A percentile compares a stretch with the other conserved stretches of the same genome.
phyloP scores from a whole-genome alignment of 2,888 invertebrate genomes.

The Macrosoma leucophasiata region DNA sequence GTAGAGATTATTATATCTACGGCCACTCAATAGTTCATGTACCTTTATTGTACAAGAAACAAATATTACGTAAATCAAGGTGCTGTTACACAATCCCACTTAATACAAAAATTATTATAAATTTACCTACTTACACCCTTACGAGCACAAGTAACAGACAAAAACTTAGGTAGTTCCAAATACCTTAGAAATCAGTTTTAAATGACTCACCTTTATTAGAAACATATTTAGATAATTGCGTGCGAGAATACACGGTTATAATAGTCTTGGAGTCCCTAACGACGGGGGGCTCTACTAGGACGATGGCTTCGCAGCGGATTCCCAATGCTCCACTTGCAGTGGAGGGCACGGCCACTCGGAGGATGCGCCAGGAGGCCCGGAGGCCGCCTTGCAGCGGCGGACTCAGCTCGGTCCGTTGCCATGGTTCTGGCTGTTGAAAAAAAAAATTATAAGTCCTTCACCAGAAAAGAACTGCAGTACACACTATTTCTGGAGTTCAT shows the following conservation, averaged over 20 bases:
- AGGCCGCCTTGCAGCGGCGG: constrained; percentile 50
- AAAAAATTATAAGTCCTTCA: constrained; percentile 2
- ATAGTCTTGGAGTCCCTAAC: constrained; percentile 45
- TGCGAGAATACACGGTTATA: constrained; percentile 58
- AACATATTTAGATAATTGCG: constrained; percentile 64
- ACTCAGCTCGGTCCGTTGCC: constrained; percentile 59
- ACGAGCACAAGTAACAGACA: constrained; percentile 1
- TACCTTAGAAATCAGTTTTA: constrained; percentile 12
- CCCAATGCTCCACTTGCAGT: constrained; percentile 56
- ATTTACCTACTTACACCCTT: neutral
- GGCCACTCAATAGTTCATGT: too few species aligned
- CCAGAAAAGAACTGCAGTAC: too few species aligned
- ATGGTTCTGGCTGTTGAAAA: constrained; percentile 49
- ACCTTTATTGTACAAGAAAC: constrained; percentile 2
- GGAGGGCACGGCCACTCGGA: constrained; percentile 51
- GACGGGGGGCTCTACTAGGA: constrained; percentile 59
- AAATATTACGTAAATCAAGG: constrained; percentile 8
- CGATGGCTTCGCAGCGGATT: constrained; percentile 56
- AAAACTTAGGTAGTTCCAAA: constrained; percentile 16
- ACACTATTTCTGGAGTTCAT: too few species aligned
- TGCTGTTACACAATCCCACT: constrained; percentile 5
- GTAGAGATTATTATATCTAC: too few species aligned
- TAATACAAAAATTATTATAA: constrained; percentile 1
- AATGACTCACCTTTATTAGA: constrained; percentile 48
- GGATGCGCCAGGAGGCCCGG: constrained; percentile 56